Evolutionary conservation across 2,888 invertebrate species (phyloP).

Genomic region (Mylabris sibirica): DNA sequence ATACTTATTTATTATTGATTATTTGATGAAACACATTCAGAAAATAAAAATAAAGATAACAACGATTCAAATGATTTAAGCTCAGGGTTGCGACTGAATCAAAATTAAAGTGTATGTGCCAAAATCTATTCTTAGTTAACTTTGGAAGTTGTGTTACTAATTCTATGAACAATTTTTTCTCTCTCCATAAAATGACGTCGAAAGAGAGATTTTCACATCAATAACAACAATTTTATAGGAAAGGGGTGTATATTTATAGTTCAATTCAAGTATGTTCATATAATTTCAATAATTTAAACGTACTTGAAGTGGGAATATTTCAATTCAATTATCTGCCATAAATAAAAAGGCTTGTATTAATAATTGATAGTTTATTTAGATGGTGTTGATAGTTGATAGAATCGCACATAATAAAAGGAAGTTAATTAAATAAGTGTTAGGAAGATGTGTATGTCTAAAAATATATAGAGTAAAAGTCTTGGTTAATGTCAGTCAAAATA

Average conservation of each 20-base stretch:
- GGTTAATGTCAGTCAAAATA: conserved; percentile 18
- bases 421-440: conserved; percentile 11
- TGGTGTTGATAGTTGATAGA: conserved; percentile 32
- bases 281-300: background rate
- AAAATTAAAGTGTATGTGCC: background rate
- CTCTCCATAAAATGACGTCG: background rate
- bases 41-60: background rate
- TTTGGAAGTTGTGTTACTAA: background rate
- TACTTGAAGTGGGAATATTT: too few species aligned
- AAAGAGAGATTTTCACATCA: background rate
- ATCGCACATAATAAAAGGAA: background rate
- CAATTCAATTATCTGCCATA: too few species aligned
- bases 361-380: conserved; percentile 28
- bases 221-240: background rate
- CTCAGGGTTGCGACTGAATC: conserved; percentile 7
- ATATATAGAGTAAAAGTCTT: conserved; percentile 11
- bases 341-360: too few species aligned
- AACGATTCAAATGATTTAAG: background rate
- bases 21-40: background rate
- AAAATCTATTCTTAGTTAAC: conserved; percentile 5
- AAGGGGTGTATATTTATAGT: background rate
- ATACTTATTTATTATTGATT: background rate
- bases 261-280: background rate
- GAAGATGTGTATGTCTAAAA: conserved; percentile 21
- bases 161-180: background rate